Conservation (phyloP, 2,888 invertebrate species). For the Lepeophtheirus nordmannii region DNA sequence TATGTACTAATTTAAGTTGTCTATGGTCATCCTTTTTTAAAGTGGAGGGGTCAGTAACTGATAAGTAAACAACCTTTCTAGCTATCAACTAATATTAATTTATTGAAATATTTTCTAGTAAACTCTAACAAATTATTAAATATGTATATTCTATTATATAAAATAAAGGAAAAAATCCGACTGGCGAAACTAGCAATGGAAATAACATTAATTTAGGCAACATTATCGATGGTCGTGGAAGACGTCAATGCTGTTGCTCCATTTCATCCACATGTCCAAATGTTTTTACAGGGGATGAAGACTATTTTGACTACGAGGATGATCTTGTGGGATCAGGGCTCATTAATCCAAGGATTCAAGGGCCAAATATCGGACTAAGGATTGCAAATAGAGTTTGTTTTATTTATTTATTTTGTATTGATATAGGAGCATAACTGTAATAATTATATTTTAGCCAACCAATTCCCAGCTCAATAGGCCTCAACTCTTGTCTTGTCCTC, state of each 20-base stretch:
- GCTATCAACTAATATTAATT: too few species aligned
- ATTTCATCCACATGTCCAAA: background rate
- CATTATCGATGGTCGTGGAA: too few species aligned
- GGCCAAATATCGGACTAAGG: background rate
- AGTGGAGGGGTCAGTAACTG: too few species aligned
- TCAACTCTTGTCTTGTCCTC: background rate
- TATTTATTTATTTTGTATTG: background rate
- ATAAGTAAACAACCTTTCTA: too few species aligned
- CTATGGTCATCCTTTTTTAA: too few species aligned
- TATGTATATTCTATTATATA: too few species aligned
- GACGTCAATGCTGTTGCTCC: background rate
- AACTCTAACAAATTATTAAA: too few species aligned
- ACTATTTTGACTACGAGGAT: background rate
- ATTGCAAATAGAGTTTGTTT: background rate
- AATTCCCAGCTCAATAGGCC: background rate
- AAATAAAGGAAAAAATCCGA: background rate
- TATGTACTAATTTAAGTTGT: too few species aligned
- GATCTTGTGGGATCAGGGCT: background rate
- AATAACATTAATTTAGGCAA: too few species aligned
- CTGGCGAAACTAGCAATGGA: background rate
- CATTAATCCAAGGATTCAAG: background rate
- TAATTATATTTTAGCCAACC: background rate
- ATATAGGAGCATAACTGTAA: background rate
- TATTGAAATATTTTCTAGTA: too few species aligned
- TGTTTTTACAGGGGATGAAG: background rate